Evolutionary conservation across 2,113 vertebrate genomes (phyloP), one percentile per base, ranked within the genome.

Genomic region (Paralichthys olivaceus): DNA sequence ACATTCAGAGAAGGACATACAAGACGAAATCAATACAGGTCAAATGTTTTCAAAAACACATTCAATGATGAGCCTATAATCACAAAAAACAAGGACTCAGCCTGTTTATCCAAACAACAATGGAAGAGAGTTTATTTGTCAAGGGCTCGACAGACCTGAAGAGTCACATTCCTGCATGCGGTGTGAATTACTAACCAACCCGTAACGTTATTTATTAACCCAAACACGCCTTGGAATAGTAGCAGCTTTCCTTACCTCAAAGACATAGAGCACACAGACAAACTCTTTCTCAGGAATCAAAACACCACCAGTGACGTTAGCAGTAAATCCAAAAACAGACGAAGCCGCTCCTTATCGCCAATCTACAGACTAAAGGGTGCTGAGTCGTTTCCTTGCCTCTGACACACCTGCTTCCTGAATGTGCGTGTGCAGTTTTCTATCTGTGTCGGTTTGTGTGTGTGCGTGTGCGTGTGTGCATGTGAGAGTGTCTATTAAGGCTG

Each of bases 401-500:
- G 25, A 11, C 76, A 72, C 55, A 77, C 83, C 83, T 80, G 79
- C 79, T 90, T 89, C 77, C 72, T 73, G 71, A 73, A 29, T 71
- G 59, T 60, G 60, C 55, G 55, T 65, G 22, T 56, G 69, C 13
- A 54, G 60, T 57, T 72, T 49, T 22, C 23, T 57, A 26, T 69
- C 40, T 49, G 60, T 72, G 60, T 51, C 7, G 7, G 57, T 22
- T 49, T n/a, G 19, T 60, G 51, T 34, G 73, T 25, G 32, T 17
- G 22, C 17, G 62, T 69, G 57, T 32, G 55, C 51, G 3, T n/a
- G 32, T 62, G 65, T 74, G 75, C 2, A n/a, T 11, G 49, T 9
- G 19, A 5, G 43, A 3, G 5, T 72, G 78, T 72, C 56, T 62
- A 74, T 5, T n/a, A 49, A 19, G n/a, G 63, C 53, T 73, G 60